phyloP scores from a whole-genome alignment of 2,797 vertebrate genomes.

The Semotilus atromaculatus region DNA sequence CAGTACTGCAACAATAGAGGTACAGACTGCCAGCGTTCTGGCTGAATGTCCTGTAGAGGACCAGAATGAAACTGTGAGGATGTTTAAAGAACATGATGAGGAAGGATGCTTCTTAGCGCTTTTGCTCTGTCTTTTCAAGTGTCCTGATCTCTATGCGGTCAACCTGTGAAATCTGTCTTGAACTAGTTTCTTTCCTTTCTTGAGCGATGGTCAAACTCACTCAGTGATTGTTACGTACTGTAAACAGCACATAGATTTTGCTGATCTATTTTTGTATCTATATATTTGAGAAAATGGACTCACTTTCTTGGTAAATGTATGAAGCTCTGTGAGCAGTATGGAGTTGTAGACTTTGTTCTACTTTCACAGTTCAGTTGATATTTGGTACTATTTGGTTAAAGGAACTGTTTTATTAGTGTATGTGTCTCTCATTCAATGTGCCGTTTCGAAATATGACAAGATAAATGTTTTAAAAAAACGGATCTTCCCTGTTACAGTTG shows the following conservation, averaged over 20 bases:
- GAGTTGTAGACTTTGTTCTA: conserved; percentile 55
- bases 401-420: conserved; percentile 29
- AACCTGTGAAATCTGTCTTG: conserved; percentile 45
- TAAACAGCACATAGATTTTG: conserved; percentile 76
- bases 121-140: conserved; percentile 59
- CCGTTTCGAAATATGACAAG: conserved; percentile 15
- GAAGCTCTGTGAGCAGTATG: conserved; percentile 66
- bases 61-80: conserved; percentile 11
- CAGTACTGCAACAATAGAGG: neutral
- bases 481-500: neutral
- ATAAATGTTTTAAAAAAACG: conserved; percentile 19
- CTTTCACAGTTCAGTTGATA: conserved; percentile 45
- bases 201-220: conserved; percentile 61
- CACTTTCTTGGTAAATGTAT: conserved; percentile 60
- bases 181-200: conserved; percentile 47
- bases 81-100: neutral
- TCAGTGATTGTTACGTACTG: conserved; percentile 68
- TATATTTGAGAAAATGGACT: conserved; percentile 50
- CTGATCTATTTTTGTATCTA: conserved; percentile 80
- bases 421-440: conserved; percentile 16
- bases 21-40: neutral
- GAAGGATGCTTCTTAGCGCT: conserved; percentile 52
- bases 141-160: conserved; percentile 59
- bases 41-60: conserved; percentile 11
- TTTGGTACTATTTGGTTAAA: conserved; percentile 35